Percentiles rank a stretch among this genome's conserved stretches.
phyloP scores from a whole-genome alignment of 2,797 vertebrate genomes.

The Oophaga sylvatica region DNA sequence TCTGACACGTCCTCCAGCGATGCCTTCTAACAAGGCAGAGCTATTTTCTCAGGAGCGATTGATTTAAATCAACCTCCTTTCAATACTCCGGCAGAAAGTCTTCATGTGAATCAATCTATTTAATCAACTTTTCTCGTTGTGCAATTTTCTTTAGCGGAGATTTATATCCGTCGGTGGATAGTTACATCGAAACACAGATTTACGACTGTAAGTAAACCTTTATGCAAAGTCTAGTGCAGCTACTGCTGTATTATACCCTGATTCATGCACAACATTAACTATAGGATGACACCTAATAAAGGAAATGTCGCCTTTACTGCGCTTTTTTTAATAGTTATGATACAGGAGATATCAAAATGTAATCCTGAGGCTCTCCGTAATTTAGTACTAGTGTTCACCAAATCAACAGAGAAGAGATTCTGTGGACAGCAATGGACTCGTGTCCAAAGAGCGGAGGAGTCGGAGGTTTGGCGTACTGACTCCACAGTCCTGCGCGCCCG shows the following conservation, averaged over 20 bases:
- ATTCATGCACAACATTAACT: not conserved
- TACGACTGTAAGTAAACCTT: conserved; percentile 31
- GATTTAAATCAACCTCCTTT: conserved; percentile 43
- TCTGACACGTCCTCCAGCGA: conserved; percentile 23
- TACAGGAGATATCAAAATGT: not conserved
- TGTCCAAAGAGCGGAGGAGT: too few species aligned
- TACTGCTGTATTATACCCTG: not conserved
- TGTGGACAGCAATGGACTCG: not conserved
- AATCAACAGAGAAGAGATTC: not conserved
- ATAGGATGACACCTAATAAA: conserved; percentile 9
- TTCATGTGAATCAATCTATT: conserved; percentile 44
- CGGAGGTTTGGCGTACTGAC: too few species aligned
- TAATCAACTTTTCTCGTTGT: conserved; percentile 30
- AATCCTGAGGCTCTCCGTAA: not conserved
- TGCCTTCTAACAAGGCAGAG: conserved; percentile 38
- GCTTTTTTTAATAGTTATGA: not conserved
- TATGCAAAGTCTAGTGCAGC: not conserved
- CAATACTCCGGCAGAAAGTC: conserved; percentile 31
- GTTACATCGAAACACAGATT: conserved; percentile 18
- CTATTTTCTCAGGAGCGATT: conserved; percentile 23
- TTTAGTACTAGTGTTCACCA: not conserved
- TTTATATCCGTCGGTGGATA: not conserved
- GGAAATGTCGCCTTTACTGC: not conserved
- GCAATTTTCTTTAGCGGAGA: not conserved
- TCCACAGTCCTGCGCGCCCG: not conserved